Evolutionary conservation across 1,140 invertebrate genomes (phyloP).

Genomic region (Drosophila orosa): DNA sequence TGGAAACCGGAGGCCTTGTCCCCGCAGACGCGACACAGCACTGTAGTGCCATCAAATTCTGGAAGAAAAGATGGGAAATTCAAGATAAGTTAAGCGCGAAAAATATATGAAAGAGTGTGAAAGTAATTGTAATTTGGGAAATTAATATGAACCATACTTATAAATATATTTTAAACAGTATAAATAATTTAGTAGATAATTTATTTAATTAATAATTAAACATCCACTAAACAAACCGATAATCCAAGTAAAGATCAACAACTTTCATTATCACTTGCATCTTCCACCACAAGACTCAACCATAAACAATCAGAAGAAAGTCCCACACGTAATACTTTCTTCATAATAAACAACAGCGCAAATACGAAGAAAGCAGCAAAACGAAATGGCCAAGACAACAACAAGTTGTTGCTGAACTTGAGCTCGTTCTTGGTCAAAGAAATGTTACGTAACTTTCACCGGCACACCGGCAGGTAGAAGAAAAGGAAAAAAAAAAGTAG

Average conservation of each 20-base stretch:
- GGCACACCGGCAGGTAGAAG: conserved; percentile 35
- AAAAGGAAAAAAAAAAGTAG: conserved; percentile 11
- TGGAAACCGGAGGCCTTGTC: conserved; percentile 99
- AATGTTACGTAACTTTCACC: conserved; percentile 79
- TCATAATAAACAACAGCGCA: conserved; percentile 22
- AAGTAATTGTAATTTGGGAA: neutral
- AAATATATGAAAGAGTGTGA: neutral
- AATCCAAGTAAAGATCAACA: neutral
- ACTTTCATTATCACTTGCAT: conserved; percentile 67
- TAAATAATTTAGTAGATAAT: too few relatives aligned
- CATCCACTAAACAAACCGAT: neutral
- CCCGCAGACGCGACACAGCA: conserved; percentile 98
- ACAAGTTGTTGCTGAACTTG: conserved; percentile 71
- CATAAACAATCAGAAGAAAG: conserved; percentile 50
- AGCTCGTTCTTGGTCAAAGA: conserved; percentile 69
- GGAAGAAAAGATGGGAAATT: conserved; percentile 84
- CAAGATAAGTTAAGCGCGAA: conserved; percentile 17
- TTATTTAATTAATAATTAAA: too few relatives aligned
- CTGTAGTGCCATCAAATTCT: conserved; percentile 99
- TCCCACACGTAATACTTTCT: conserved; percentile 62
- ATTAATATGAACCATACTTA: too few relatives aligned
- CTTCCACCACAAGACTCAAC: neutral
- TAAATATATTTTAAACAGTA: too few relatives aligned
- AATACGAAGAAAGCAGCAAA: conserved; percentile 72
- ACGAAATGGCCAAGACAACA: conserved; percentile 49